A percentile compares a stretch with the other conserved stretches of the same genome.
phyloP scores from a whole-genome alignment of 2,113 vertebrate genomes.

The Phaethon lepturus region DNA sequence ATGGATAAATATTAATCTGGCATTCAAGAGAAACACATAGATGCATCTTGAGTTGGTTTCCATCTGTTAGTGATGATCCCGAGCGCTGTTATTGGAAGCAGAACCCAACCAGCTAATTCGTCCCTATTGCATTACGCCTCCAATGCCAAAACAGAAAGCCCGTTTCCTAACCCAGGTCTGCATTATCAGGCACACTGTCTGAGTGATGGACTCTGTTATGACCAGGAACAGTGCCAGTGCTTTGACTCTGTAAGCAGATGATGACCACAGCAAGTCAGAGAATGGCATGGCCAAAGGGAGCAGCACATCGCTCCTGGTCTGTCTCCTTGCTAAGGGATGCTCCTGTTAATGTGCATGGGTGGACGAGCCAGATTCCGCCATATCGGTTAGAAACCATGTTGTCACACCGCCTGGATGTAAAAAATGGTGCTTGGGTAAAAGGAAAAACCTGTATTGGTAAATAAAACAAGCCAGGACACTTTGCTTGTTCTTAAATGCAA shows the following conservation, averaged over 20 bases:
- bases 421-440: not conserved
- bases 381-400: not conserved
- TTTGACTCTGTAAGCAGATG: not conserved
- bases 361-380: not conserved
- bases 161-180: not conserved
- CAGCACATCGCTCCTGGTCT: rapidly evolving
- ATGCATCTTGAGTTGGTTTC: not conserved
- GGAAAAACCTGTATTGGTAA: not conserved
- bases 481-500: not conserved
- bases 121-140: not conserved
- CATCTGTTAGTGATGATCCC: conserved; percentile 1
- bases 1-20: conserved; percentile 18
- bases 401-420: not conserved
- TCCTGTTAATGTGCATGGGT: not conserved
- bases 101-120: not conserved
- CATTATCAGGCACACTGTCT: not conserved
- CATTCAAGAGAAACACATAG: not conserved
- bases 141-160: not conserved
- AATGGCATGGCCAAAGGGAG: not conserved
- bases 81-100: not conserved
- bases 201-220: not conserved
- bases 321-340: not conserved
- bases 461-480: not conserved
- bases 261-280: not conserved
- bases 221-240: not conserved